phyloP scores from a whole-genome alignment of 2,888 invertebrate genomes.

The Noctuana brunneofusca region DNA sequence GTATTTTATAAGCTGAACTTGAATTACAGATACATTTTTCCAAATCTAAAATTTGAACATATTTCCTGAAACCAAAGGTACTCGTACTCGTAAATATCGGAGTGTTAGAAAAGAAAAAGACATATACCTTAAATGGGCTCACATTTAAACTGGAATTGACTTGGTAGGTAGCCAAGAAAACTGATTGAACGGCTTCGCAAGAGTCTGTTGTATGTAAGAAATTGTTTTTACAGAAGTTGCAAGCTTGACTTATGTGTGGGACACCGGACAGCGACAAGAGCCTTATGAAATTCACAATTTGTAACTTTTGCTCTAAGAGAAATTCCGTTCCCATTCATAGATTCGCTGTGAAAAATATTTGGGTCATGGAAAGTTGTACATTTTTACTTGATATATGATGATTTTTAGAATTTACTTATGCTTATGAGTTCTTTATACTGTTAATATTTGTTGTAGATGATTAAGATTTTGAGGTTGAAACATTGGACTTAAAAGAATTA shows the following conservation, averaged over 20 bases:
- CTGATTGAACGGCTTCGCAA: constrained; percentile 22
- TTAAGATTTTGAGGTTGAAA: no score
- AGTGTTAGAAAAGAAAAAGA: constrained; percentile 19
- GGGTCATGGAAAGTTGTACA: not conserved
- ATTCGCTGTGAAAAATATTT: constrained; percentile 1
- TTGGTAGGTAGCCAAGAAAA: constrained; percentile 33
- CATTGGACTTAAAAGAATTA: no score
- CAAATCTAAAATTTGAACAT: not conserved
- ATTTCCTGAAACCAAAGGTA: constrained; percentile 3
- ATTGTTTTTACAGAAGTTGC: constrained; percentile 31
- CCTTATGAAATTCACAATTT: constrained; percentile 17
- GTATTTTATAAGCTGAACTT: not conserved
- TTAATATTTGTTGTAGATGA: no score
- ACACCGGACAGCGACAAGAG: not conserved
- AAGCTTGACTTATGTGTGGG: constrained; percentile 22
- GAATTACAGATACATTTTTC: not conserved
- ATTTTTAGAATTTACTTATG: no score
- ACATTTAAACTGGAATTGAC: constrained; percentile 33
- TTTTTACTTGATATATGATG: not conserved
- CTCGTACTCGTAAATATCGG: no score
- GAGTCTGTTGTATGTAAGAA: constrained; percentile 31
- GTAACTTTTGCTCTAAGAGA: not conserved
- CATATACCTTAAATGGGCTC: constrained; percentile 12
- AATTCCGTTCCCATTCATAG: constrained; percentile 10
- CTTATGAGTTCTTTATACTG: no score